Conservation (phyloP, 2,888 invertebrate species). For the Hirtodrosophila trivittata region DNA sequence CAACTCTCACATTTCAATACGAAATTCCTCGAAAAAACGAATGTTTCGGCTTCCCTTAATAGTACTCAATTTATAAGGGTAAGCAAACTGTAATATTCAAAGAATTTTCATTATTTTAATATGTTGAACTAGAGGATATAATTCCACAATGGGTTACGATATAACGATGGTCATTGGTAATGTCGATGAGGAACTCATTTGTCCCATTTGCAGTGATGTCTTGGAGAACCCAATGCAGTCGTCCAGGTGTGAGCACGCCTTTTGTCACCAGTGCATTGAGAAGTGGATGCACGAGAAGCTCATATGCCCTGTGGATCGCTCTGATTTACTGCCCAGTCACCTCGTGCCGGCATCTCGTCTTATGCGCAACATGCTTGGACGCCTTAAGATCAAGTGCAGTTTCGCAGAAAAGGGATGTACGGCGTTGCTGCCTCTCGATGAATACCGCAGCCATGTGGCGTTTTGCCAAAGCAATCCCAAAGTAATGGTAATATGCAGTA, state of each 20-base stretch:
- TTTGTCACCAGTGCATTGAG: conserved; percentile 57
- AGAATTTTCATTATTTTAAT: neutral
- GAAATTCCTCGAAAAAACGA: conserved; percentile 45
- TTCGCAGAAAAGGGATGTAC: conserved; percentile 47
- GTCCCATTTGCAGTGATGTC: conserved; percentile 62
- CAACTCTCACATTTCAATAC: conserved; percentile 43
- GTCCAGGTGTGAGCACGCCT: conserved; percentile 57
- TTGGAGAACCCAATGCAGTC: conserved; percentile 65
- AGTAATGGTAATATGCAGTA: conserved; percentile 37
- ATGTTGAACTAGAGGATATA: neutral
- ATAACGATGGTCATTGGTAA: conserved; percentile 45
- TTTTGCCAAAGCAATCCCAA: conserved; percentile 48
- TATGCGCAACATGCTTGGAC: conserved; percentile 63
- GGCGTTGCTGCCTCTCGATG: conserved; percentile 27
- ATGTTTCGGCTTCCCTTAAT: conserved; percentile 26
- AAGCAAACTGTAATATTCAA: neutral
- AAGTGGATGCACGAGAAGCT: conserved; percentile 58
- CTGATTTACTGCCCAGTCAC: conserved; percentile 31
- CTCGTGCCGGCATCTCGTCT: conserved; percentile 53
- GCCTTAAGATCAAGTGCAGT: conserved; percentile 52
- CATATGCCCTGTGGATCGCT: conserved; percentile 63
- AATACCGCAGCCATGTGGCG: conserved; percentile 42
- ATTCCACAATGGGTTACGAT: conserved; percentile 58
- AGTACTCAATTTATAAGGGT: conserved; percentile 26
- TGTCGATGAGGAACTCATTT: conserved; percentile 64